These are phyloP conservation scores for Apteryx owenii DNA, from an alignment of 2,113 vertebrate genomes.

Conservation along the genomic window DNA sequence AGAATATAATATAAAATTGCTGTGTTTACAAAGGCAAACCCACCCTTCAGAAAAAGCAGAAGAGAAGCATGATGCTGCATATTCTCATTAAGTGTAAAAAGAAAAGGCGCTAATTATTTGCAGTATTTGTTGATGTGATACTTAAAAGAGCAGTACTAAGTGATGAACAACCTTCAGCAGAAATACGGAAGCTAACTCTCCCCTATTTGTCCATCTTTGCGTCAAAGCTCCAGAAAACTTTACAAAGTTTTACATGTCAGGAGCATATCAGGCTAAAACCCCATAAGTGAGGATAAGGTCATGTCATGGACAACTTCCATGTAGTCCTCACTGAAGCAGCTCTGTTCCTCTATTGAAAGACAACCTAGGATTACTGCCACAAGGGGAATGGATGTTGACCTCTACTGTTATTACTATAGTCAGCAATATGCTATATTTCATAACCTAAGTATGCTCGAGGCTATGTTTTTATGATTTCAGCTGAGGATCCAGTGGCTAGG, in stretches of 20 bases:
- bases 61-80: background rate
- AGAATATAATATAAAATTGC: background rate
- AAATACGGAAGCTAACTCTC: background rate
- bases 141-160: background rate
- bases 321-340: background rate
- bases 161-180: background rate
- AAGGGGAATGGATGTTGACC: background rate
- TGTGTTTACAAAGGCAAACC: background rate
- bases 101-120: background rate
- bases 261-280: background rate
- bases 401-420: background rate
- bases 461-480: background rate
- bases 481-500: background rate
- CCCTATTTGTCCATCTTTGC: background rate
- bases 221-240: background rate
- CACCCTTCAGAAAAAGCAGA: background rate
- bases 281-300: rapidly evolving
- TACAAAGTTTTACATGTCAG: background rate
- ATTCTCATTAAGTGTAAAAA: background rate
- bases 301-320: no score
- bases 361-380: background rate
- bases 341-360: background rate
- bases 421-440: background rate
- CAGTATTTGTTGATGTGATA: background rate
- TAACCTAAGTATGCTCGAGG: background rate